Base-by-base conservation (phyloP, 2,888 invertebrate genomes). In the Ophion ventricosus region DNA sequence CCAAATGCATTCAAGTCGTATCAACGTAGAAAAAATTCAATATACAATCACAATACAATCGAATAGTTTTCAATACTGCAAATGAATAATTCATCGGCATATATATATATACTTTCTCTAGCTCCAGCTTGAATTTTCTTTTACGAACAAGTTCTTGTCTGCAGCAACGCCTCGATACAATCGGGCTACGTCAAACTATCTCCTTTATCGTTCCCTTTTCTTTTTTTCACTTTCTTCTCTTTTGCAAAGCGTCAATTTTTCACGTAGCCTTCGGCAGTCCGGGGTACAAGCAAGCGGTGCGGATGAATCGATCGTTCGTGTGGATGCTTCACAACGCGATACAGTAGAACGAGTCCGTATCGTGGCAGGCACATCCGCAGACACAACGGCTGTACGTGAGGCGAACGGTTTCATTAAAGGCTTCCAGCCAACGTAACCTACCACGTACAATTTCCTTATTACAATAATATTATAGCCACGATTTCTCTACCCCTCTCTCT, bases 391-490 rank as follows among this genome's bases (percentile, higher is more conserved):
- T 63, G 29, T 81, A 78, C 77, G 84, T 74, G 81, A 69, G 66
- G 40, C 61, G 43, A 64, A 66, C 74, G 49, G 69, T 84, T 89
- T 89, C 88, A 88, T 89, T 89, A 88, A 84, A 80, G 83, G 79
- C 84, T 80, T 80, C 84, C 82, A 74, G 54, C 35, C 72, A 66
- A 61, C 76, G 74, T 75, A 75, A 80, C 74, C 80, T 67, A 82
- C 61, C 80, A 43, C 79, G 61, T 85, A 85, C 85, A 78, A 81
- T 80, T 81, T 76, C 70, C 78, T 83, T 86, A 86, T 87, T 88
- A 84, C 86, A 88, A 82, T 87, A 87, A 88, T 87, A 88, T 88
- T 83, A 87, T 79, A 81, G 73, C 66, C 73, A 77, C 70, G 59
- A 73, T 73, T 57, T 40, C 49, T 59, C 70, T 72, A 56, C 40